Percentiles rank a stretch among this genome's conserved stretches.
Conservation (phyloP, 1,140 invertebrate genomes). For the Lordiphosa collinella region DNA sequence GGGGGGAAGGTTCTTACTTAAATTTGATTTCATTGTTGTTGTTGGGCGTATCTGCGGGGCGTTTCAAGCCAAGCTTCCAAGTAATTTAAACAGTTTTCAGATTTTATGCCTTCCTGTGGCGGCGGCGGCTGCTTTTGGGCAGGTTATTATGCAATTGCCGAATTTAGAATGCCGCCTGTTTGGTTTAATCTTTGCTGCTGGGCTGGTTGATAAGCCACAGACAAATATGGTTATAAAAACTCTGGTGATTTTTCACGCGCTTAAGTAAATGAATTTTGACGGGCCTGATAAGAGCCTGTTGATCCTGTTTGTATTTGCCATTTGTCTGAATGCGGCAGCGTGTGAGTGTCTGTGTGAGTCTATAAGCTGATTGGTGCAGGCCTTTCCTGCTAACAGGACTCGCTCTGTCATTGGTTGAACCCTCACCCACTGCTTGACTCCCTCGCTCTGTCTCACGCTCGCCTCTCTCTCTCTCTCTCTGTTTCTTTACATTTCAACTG, state of each 20-base stretch:
- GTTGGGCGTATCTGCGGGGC: slow-evolving; percentile 19
- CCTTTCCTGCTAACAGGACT: slow-evolving; percentile 17
- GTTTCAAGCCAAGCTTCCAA: slow-evolving; percentile 26
- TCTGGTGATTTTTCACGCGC: slow-evolving; percentile 3
- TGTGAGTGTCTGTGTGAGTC: neutral
- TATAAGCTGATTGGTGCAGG: slow-evolving; percentile 36
- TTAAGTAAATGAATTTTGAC: slow-evolving; percentile 14
- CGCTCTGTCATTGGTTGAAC: slow-evolving; percentile 41
- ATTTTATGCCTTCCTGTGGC: slow-evolving; percentile 44
- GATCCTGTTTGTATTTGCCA: slow-evolving; percentile 41
- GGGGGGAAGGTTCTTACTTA: neutral
- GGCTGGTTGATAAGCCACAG: slow-evolving; percentile 10
- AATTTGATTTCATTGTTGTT: slow-evolving; percentile 22
- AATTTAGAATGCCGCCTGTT: neutral
- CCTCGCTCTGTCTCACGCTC: neutral
- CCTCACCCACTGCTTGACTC: slow-evolving; percentile 2
- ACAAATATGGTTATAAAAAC: slow-evolving; percentile 11
- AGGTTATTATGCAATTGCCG: neutral
- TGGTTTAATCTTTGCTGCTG: slow-evolving; percentile 7
- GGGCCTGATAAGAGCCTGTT: slow-evolving; percentile 35
- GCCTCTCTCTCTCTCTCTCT: neutral
- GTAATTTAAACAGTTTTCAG: slow-evolving; percentile 25
- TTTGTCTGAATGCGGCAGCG: neutral
- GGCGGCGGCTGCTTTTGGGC: neutral
- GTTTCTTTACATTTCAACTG: neutral